Percentiles rank a stretch among this genome's conserved stretches.
phyloP scores from a whole-genome alignment of 2,113 vertebrate species.

The Crotalus viridis region DNA sequence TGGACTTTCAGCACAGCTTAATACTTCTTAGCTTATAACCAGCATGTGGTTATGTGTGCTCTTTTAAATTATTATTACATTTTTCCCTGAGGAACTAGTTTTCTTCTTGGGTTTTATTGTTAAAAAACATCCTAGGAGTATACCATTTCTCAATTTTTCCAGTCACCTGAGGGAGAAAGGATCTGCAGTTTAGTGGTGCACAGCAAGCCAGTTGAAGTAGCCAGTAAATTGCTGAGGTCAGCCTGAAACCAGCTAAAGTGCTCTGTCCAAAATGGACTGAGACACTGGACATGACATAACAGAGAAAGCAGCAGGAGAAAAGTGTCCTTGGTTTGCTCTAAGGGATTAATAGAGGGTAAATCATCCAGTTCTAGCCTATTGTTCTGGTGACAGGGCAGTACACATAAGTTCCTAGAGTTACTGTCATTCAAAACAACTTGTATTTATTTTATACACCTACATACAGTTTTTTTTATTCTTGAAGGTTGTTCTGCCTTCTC shows the following conservation, averaged over 20 bases:
- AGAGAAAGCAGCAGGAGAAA: not conserved
- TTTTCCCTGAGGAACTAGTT: not conserved
- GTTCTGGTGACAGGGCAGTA: not conserved
- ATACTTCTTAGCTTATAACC: not conserved
- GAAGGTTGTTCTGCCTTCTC: not conserved
- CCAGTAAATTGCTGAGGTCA: not conserved
- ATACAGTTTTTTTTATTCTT: not conserved
- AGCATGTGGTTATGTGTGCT: not conserved
- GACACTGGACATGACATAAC: not conserved
- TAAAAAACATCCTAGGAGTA: not conserved
- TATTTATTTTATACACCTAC: not conserved
- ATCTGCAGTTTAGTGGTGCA: not conserved
- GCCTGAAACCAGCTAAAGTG: not conserved
- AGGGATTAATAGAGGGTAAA: not conserved
- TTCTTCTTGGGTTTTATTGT: not conserved
- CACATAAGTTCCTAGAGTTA: not conserved
- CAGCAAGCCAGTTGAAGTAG: not conserved
- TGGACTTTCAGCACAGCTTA: not conserved
- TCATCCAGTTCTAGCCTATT: not conserved
- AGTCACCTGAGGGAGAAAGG: not conserved
- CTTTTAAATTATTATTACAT: not conserved
- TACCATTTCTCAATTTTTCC: not conserved
- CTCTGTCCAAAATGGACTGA: not conserved
- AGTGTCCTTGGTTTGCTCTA: not conserved
- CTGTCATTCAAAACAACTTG: not conserved